phyloP scores from a whole-genome alignment of 37 sponge, comb jelly and placozoan genomes.

The Crambe crambe region DNA sequence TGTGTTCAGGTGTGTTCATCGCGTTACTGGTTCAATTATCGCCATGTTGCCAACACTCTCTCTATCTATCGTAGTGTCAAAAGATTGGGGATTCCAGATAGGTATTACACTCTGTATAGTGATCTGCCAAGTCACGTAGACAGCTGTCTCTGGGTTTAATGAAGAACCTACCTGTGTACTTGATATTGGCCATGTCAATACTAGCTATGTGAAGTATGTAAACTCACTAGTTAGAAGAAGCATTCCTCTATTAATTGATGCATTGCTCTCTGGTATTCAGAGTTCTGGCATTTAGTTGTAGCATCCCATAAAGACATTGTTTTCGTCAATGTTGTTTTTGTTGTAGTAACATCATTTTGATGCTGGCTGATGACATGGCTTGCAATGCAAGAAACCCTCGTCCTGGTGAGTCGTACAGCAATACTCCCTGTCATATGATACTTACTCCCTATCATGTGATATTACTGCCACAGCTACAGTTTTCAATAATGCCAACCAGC shows the following conservation, averaged over 20 bases:
- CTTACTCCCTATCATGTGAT: neutral
- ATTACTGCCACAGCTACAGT: conserved; percentile 57
- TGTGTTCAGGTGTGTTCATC: conserved; percentile 80
- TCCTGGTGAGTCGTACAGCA: conserved; percentile 82
- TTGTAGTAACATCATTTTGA: conserved; percentile 94
- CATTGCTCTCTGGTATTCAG: too few species aligned
- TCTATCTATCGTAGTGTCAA: conserved; percentile 98
- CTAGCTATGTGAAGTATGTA: too few species aligned
- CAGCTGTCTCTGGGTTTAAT: neutral
- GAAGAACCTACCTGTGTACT: neutral
- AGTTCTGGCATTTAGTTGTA: too few species aligned
- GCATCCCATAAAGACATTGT: neutral
- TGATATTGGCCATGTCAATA: neutral
- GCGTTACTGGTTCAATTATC: conserved; percentile 99
- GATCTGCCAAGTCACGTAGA: neutral
- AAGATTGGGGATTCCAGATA: conserved; percentile 94
- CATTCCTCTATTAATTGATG: too few species aligned
- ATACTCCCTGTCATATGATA: conserved; percentile 6
- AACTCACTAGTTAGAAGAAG: too few species aligned
- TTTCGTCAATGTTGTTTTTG: neutral
- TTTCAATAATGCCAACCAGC: conserved; percentile 82
- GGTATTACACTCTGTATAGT: conserved; percentile 35
- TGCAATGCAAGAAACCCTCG: conserved; percentile 94
- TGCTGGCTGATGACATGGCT: conserved; percentile 99
- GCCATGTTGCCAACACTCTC: conserved; percentile 95